These are phyloP conservation scores for Hippopotamyrus pictus DNA, from an alignment of 2,797 vertebrate species.

Conservation along the genomic window DNA sequence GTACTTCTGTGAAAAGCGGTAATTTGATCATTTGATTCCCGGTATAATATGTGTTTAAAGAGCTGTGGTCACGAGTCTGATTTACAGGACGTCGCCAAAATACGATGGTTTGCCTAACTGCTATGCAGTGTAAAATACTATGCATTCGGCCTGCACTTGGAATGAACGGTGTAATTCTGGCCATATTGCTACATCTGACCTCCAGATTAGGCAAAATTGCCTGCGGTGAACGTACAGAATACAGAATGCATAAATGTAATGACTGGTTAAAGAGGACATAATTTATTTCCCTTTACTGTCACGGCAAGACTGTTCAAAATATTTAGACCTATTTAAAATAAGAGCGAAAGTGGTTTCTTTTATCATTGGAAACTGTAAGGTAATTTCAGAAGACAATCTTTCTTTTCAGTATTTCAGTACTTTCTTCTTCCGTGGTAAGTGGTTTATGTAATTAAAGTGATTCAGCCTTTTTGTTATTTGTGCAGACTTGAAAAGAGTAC, in stretches of 20 bases:
- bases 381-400: background rate
- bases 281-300: background rate
- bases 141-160: background rate
- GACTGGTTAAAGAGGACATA: background rate
- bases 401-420: background rate
- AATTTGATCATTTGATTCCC: background rate
- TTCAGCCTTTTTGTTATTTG: background rate
- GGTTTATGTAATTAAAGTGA: background rate
- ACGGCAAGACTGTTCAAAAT: background rate
- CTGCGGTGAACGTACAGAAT: background rate
- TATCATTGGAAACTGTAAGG: background rate
- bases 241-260: background rate
- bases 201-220: background rate
- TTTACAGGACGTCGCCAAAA: background rate
- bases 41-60: conserved; percentile 10
- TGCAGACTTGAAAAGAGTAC: background rate
- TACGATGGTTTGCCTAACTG: background rate
- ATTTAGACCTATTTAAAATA: background rate
- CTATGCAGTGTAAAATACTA: background rate
- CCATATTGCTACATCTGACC: background rate
- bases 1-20: background rate
- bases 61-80: background rate
- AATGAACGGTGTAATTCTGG: background rate
- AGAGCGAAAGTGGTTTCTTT: background rate
- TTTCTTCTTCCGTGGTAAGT: background rate